Conservation (phyloP, 92 coral and sea anemone genomes). For the Siderastrea radians region DNA sequence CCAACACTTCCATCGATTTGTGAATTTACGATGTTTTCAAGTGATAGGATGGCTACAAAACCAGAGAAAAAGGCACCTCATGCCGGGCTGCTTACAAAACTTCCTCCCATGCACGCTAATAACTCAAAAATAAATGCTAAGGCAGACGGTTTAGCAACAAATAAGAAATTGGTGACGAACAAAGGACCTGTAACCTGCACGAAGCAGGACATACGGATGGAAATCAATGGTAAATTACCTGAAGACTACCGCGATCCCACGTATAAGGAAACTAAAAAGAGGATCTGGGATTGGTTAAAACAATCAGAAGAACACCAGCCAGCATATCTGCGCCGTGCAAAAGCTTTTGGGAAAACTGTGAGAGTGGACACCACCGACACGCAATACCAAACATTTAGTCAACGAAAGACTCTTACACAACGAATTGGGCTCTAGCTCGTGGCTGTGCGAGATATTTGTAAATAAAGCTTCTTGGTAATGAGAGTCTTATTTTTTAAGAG, state of each 20-base stretch:
- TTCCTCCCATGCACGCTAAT: conserved; percentile 15
- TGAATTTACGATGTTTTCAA: conserved; percentile 80
- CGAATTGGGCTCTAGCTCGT: background rate
- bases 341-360: conserved; percentile 42
- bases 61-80: conserved; percentile 20
- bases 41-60: conserved; percentile 13
- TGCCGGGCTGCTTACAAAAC: conserved; percentile 20
- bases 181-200: conserved; percentile 60
- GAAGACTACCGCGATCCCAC: conserved; percentile 82
- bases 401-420: conserved; percentile 10
- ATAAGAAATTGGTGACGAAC: conserved; percentile 6
- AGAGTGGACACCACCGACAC: background rate
- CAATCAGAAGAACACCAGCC: conserved; percentile 74
- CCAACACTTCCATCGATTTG: conserved; percentile 83
- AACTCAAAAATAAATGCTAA: background rate
- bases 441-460: background rate
- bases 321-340: conserved; percentile 64
- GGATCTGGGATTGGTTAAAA: conserved; percentile 82
- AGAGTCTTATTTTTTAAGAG: too few species aligned
- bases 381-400: background rate
- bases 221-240: conserved; percentile 72
- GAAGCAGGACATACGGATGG: conserved; percentile 72
- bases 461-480: too few species aligned
- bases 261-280: conserved; percentile 62
- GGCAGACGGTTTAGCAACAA: background rate